A percentile compares a stretch with the other conserved stretches of the same genome.
phyloP scores from a whole-genome alignment of 1,140 invertebrate genomes.

The Metaphire vulgaris region DNA sequence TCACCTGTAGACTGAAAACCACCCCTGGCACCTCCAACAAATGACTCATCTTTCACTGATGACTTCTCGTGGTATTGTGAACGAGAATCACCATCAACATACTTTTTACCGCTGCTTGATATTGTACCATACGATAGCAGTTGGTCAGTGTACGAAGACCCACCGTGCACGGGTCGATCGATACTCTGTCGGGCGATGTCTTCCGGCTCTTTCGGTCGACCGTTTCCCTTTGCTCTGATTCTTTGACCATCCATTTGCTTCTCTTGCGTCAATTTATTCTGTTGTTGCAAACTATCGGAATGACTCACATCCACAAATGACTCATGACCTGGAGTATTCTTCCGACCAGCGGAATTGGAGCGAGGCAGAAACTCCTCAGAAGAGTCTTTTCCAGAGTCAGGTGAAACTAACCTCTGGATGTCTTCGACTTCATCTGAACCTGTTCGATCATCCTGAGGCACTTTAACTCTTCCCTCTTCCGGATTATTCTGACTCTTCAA shows the following conservation, averaged over 20 bases:
- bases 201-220: not conserved
- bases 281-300: not conserved
- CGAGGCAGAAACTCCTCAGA: too few relatives aligned
- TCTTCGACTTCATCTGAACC: not conserved
- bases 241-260: not conserved
- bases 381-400: too few relatives aligned
- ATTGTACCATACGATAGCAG: not conserved
- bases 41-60: not conserved
- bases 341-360: too few relatives aligned
- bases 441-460: not conserved
- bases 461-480: not conserved
- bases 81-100: not conserved
- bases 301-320: not conserved
- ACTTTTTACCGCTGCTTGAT: not conserved
- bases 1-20: not conserved
- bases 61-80: not conserved
- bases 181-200: not conserved
- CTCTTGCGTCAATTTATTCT: not conserved
- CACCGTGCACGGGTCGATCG: not conserved
- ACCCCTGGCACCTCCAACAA: not conserved
- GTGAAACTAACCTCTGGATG: too few relatives aligned
- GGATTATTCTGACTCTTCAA: not conserved
- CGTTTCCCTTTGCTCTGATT: not conserved
- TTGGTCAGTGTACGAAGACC: not conserved
- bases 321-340: too few relatives aligned